These are phyloP conservation scores for Lutraria lutraria DNA, from an alignment of 2,888 invertebrate species.

Conservation along the genomic window DNA sequence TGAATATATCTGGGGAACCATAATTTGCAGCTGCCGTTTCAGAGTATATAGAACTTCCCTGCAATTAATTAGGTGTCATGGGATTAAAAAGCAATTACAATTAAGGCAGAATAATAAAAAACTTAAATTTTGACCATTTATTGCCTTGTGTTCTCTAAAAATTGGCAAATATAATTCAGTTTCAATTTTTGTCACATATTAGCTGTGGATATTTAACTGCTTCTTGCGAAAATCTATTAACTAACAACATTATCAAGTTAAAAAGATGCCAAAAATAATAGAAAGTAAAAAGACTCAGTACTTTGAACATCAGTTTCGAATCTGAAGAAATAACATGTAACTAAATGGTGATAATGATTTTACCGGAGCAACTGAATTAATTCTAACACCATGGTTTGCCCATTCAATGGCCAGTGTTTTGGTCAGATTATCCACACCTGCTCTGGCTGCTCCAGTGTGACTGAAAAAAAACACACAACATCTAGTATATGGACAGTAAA, in stretches of 20 bases:
- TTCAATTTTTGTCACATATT: too few species aligned
- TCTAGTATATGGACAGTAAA: too few species aligned
- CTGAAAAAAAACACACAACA: constrained; percentile 76
- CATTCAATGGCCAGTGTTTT: constrained; percentile 88
- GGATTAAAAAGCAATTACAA: too few species aligned
- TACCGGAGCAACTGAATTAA: constrained; percentile 88
- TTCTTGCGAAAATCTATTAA: too few species aligned
- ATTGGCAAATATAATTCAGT: too few species aligned
- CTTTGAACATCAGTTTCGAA: not conserved
- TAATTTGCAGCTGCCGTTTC: constrained; percentile 88
- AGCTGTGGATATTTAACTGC: too few species aligned
- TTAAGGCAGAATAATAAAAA: too few species aligned
- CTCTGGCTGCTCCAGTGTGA: constrained; percentile 88
- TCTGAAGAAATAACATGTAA: too few species aligned
- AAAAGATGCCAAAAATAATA: too few species aligned
- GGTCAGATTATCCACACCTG: constrained; percentile 88
- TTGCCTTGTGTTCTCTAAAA: too few species aligned
- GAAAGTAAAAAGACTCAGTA: not conserved
- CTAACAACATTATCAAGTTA: too few species aligned
- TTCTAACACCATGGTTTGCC: constrained; percentile 87
- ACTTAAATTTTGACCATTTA: too few species aligned
- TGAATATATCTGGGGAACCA: constrained; percentile 85
- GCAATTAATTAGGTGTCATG: constrained; percentile 26
- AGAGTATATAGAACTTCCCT: constrained; percentile 87
- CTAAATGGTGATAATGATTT: constrained; percentile 27